These are phyloP conservation scores for Baronia brevicornis DNA, from an alignment of 2,888 invertebrate species.

Conservation along the genomic window DNA sequence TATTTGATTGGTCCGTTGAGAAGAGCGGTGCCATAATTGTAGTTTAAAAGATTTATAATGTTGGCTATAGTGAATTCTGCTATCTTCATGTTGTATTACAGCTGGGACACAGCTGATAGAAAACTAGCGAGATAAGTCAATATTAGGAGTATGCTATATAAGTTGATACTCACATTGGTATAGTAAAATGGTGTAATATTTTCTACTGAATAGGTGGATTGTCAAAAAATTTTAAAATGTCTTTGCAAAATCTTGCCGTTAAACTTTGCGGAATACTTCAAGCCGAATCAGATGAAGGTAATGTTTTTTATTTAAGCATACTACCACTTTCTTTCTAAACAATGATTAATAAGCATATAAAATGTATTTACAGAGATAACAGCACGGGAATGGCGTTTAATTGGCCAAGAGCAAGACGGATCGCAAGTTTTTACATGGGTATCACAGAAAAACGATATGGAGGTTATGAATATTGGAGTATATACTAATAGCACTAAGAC, in stretches of 20 bases:
- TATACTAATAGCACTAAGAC: constrained; percentile 77
- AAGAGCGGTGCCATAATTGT: constrained; percentile 27
- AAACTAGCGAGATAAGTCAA: constrained; percentile 63
- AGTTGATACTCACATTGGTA: constrained; percentile 41
- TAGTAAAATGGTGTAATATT: constrained; percentile 22
- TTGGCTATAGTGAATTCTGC: constrained; percentile 36
- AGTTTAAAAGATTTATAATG: constrained; percentile 26
- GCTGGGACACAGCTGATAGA: constrained; percentile 72
- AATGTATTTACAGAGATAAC: constrained; percentile 63
- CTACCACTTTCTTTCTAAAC: too few species aligned
- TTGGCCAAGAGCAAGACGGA: constrained; percentile 88
- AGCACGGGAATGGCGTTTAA: constrained; percentile 85
- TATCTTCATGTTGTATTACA: constrained; percentile 51
- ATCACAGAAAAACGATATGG: constrained; percentile 37
- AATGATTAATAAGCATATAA: constrained; percentile 4
- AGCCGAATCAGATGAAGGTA: constrained; percentile 65
- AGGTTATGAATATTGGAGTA: constrained; percentile 72
- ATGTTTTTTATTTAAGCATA: too few species aligned
- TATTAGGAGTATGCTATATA: constrained; percentile 38
- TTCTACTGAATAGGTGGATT: not conserved
- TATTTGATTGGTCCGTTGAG: constrained; percentile 40
- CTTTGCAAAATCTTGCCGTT: constrained; percentile 72
- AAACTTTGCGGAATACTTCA: constrained; percentile 75
- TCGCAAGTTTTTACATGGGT: constrained; percentile 83
- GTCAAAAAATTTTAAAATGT: constrained; percentile 37